phyloP scores from a whole-genome alignment of 1,140 invertebrate species.

The Drosophila santomea region DNA sequence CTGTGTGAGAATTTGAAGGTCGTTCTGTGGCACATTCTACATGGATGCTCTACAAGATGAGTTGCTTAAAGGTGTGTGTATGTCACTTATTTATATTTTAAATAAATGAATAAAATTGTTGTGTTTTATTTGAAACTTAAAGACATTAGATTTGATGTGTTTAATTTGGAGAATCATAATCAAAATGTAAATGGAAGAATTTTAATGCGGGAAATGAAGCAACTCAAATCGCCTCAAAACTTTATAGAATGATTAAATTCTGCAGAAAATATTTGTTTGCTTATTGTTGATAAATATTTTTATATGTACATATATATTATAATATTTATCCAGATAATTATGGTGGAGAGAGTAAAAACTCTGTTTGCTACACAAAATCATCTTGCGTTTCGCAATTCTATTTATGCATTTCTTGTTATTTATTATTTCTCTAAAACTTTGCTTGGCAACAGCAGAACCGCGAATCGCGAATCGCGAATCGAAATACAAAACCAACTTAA shows the following conservation, averaged over 20 bases:
- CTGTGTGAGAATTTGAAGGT: slow-evolving; percentile 24
- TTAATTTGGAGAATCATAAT: too few species aligned
- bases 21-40: slow-evolving; percentile 22
- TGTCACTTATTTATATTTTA: neutral
- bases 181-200: too few species aligned
- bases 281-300: neutral
- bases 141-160: too few species aligned
- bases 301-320: too few species aligned
- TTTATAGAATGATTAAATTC: too few species aligned
- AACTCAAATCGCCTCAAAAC: neutral
- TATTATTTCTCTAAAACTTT: slow-evolving; percentile 7
- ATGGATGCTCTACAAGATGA: neutral
- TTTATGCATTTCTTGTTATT: neutral
- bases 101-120: neutral
- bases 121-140: too few species aligned
- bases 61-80: neutral
- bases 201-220: too few species aligned
- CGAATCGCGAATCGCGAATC: slow-evolving; percentile 8
- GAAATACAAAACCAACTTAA: slow-evolving; percentile 20
- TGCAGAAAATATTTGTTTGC: too few species aligned
- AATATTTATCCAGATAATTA: neutral
- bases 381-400: neutral
- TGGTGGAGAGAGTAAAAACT: neutral
- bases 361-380: neutral
- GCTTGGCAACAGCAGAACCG: slow-evolving; percentile 24